Evolutionary conservation across 64 coral and sea anemone species (phyloP), one percentile per base, ranked within the genome.

Genomic region (Hydrozoanthus tunicans): DNA sequence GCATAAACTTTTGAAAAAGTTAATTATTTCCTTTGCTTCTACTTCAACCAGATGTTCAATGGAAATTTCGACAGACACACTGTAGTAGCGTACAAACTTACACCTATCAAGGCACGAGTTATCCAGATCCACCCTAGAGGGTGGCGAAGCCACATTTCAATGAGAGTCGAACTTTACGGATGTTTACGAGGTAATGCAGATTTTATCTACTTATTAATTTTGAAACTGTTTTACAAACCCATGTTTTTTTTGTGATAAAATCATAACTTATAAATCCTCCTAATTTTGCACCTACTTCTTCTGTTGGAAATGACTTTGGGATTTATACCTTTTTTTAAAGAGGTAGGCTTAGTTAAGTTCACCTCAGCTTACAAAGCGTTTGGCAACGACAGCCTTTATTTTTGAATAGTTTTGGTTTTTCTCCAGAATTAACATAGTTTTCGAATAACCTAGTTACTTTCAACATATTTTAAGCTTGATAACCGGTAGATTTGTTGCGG

Each of bases 91-190:
- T 88, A 88, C 51, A 74, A 57, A 43, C 56, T 88, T 56, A 70
- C 61, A 59, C 69, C 84, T 51, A n/a, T 88, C 9, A 70, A 73
- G 27, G 69, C 84, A 56, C 84, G 84, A 11, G 73, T 88, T 74
- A 32, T 88, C 68, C 69, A 69, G 23, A 74, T 88, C 25, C 84
- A 88, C n/a, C 69, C 69, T 7, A 88, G 67, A 75, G 53, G 84
- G 24, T 88, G 84, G 84, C 84, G 68, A 17, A 88, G 84, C 61
- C 84, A 88, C n/a, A 88, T 88, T 74, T 73, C 84, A 1, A 59
- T 88, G 24, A 88, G 84, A 32, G 69, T 88, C 3, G 84, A 88
- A 75, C 68, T 88, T 25, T 88, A 88, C 56, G 84, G 84, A 61
- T 88, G 84, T 75, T 25, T 88, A 59, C 84, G 53, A 88, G 53